Evolutionary conservation across 1,140 invertebrate species (phyloP).

Genomic region (Lasioglossum baleicum): DNA sequence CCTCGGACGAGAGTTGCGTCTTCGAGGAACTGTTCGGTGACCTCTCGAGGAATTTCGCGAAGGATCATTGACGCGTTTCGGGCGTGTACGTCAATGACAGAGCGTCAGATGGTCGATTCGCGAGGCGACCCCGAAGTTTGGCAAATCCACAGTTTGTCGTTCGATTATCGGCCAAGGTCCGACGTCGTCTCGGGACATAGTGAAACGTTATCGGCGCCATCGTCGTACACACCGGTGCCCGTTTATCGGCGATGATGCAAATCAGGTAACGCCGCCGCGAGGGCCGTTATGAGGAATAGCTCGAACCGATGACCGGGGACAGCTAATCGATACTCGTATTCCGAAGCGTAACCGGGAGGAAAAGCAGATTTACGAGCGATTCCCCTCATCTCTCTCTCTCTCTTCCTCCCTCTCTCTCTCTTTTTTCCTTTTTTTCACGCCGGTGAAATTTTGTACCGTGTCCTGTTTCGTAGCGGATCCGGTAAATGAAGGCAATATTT

Average conservation of each 20-base stretch:
- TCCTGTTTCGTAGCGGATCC: neutral
- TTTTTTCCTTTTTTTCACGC: neutral
- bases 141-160: slow-evolving; percentile 43
- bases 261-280: slow-evolving; percentile 61
- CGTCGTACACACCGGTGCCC: neutral
- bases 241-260: slow-evolving; percentile 59
- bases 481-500: neutral
- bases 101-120: neutral
- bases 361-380: slow-evolving; percentile 30
- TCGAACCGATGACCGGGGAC: slow-evolving; percentile 46
- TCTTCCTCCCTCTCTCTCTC: neutral
- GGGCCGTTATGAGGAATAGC: slow-evolving; percentile 49
- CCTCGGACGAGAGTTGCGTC: no score
- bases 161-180: slow-evolving; percentile 57
- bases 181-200: slow-evolving; percentile 21
- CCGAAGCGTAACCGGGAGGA: slow-evolving; percentile 17
- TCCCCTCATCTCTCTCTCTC: neutral
- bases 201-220: slow-evolving; percentile 31
- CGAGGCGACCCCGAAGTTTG: slow-evolving; percentile 39
- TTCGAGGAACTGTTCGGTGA: no score
- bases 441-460: neutral
- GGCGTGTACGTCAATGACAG: no score
- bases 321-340: slow-evolving; percentile 50
- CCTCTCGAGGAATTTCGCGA: no score
- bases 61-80: no score